Base-by-base conservation (phyloP, 1,140 invertebrate genomes). In the Musca vetustissima region DNA sequence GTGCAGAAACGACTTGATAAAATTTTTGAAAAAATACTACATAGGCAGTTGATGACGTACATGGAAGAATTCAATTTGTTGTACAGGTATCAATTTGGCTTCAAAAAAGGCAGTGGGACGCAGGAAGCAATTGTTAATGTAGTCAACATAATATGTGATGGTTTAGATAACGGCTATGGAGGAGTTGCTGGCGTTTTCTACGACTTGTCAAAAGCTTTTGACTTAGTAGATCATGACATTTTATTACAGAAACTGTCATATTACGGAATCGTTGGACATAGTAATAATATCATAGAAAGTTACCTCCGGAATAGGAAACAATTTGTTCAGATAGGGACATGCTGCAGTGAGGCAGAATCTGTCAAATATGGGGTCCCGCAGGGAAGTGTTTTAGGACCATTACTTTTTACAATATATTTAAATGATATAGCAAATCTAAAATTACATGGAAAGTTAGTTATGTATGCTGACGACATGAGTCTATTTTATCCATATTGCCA, bases 11-110 rank as follows among this genome's bases (percentile, higher is more conserved):
- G 19, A 28, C 13, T 55, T 55, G 52, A 55, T 24, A 55, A 55
- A 55, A 55, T 55, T 7, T 55, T 55, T 14, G 52, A 55, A 24
- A 55, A 55, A 55, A 25, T 55, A 25, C 14, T 55, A 22, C 52
- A 55, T 24, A 55, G 22, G 22, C 52, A 55, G 22, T 22, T 55
- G 8, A 13, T 14, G 4, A 24, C 21, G 1, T 55, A 55, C 14
- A 24, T 55, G 4, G 22, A 24, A 14, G 22, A 15, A 24, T 15
- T 22, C 13, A 24, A 55, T 24, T 55, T 55, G 11, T 55, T 55
- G 14, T 13, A 24, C 14, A 55, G 14, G 14, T 24, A 1, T 22
- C 52, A 55, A 13, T 25, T 22, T 55, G 52, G 21, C 9, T 55
- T 55, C 24, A 24, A 2, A 2, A 55, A 55, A 24, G 52, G 52